A percentile compares a stretch with the other conserved stretches of the same genome.
Evolutionary conservation across 2,113 vertebrate genomes (phyloP).

Genomic region (Henicopernis longicauda): DNA sequence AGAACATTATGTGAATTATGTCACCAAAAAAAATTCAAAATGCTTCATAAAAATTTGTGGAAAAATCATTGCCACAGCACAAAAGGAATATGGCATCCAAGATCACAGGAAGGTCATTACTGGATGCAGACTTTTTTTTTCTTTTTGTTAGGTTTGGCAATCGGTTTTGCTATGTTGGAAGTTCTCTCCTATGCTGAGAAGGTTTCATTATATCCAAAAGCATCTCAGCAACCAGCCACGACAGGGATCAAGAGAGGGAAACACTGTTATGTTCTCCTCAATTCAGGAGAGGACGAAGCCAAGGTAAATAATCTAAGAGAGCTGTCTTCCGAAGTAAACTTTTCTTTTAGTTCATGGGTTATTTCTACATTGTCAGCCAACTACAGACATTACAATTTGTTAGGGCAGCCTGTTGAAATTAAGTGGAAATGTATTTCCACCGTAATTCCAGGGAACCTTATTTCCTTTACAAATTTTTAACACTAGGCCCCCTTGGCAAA

Average conservation of each 20-base stretch:
- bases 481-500: background rate
- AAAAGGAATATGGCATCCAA: background rate
- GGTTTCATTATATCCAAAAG: slow-evolving; percentile 26
- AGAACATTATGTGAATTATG: background rate
- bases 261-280: background rate
- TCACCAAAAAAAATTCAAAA: background rate
- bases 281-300: background rate
- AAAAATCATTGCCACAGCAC: background rate
- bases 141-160: background rate
- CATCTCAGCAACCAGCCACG: slow-evolving; percentile 34
- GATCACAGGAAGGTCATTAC: background rate
- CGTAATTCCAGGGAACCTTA: slow-evolving; percentile 10
- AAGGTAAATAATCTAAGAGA: slow-evolving; percentile 43
- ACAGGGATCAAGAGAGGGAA: slow-evolving; percentile 17
- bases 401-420: slow-evolving; percentile 23
- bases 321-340: background rate
- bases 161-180: background rate
- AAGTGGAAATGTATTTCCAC: slow-evolving; percentile 14
- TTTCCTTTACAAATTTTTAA: slow-evolving; percentile 20
- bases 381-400: slow-evolving; percentile 1
- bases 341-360: slow-evolving; percentile 12
- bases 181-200: background rate
- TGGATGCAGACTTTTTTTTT: background rate
- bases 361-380: slow-evolving; percentile 19
- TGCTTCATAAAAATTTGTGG: background rate